Evolutionary conservation across 2,888 invertebrate species (phyloP), one percentile per base, ranked within the genome.

Genomic region (Leptinotarsa juncta): DNA sequence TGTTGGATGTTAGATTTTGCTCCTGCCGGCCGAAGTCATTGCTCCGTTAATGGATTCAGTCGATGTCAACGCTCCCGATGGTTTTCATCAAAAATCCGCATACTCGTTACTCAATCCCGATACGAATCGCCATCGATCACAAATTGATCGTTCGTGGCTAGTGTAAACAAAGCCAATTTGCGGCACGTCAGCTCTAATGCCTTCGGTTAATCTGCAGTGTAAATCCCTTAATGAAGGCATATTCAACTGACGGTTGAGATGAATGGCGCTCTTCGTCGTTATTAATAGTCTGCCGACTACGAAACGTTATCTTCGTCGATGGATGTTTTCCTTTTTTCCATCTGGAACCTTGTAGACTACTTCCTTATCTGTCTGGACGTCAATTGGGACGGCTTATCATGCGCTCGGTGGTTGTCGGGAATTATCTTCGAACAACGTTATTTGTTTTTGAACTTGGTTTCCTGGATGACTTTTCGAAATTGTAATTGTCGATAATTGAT

Each of bases 281-380:
- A 67, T 67, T 67, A 67, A 67, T 67, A 67, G 67, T 50, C 51
- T 51, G 51, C 50, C 67, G 67, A 51, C 67, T 67, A 20, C 42
- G 53, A 15, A 67, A 68, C 53, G 55, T 57, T 68, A 32, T 55
- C 69, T 16, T 15, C 42, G 32, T 62, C 62, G 62, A 32, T 62
- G 67, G 67, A 16, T 69, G 26, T 69, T 57, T 51, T 69, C 20
- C 60, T 65, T 65, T 42, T 62, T 26, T 62, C 62, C 12, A 32
- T 70, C 62, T 49, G n/a, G 62, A 32, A 60, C 70, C 20, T 65
- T 50, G 70, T 26, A 51, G 32, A 60, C 65, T 69, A 70, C 65
- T 70, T 70, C 70, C 70, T 65, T 65, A 70, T 70, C 70, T 62
- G 62, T 62, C 62, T 62, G 62, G 62, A 62, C 26, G 62, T 62